phyloP scores from a whole-genome alignment of 1,140 invertebrate genomes.

The Elysia chlorotica region DNA sequence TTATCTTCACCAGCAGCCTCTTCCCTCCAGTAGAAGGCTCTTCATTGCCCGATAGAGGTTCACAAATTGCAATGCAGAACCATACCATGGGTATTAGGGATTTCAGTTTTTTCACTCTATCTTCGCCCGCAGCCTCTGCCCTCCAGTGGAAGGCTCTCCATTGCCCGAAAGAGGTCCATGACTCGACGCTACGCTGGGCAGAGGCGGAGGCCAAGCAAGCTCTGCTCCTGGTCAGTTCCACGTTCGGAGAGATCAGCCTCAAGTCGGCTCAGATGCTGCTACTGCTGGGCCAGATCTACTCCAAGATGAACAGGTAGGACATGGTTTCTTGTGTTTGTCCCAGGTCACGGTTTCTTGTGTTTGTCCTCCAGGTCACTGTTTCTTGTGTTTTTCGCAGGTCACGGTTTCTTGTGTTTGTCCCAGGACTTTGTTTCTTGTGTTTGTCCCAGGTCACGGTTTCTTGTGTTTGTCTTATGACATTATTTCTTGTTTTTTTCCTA shows the following conservation, averaged over 20 bases:
- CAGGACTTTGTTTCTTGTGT: neutral
- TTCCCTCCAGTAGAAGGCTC: constrained; percentile 44
- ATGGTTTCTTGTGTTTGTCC: neutral
- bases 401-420: neutral
- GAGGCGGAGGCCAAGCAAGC: constrained; percentile 49
- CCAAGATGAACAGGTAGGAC: constrained; percentile 55
- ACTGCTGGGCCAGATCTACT: constrained; percentile 53
- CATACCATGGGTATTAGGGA: too few species aligned
- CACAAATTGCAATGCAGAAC: too few species aligned
- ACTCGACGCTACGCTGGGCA: constrained; percentile 43
- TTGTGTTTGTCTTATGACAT: too few species aligned
- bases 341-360: neutral
- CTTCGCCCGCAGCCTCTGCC: constrained; percentile 40
- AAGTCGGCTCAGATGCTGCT: constrained; percentile 45
- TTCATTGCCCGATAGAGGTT: constrained; percentile 40
- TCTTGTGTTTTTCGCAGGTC: too few species aligned
- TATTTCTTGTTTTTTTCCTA: neutral
- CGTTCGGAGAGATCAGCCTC: constrained; percentile 52
- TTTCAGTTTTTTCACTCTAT: too few species aligned
- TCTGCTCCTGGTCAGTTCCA: constrained; percentile 33
- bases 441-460: too few species aligned
- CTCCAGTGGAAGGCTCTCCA: constrained; percentile 52
- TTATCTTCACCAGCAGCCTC: neutral
- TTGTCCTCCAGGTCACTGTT: too few species aligned
- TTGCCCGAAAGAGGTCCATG: constrained; percentile 39